Base-by-base conservation (phyloP, 2,797 vertebrate species). In the Sphaeramia orbicularis region DNA sequence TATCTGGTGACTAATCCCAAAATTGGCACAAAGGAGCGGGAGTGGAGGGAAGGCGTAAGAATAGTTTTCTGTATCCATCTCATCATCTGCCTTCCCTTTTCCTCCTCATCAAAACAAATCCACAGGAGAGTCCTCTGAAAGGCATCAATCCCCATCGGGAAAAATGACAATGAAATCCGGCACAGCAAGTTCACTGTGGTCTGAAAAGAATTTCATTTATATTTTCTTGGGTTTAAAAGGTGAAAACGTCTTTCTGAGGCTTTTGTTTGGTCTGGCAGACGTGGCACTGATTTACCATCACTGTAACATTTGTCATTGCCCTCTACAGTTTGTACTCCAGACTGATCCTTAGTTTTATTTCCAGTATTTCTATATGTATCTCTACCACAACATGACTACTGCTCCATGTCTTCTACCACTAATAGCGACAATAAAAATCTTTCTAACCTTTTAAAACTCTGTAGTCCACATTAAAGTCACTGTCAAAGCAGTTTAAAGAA, bases 1-100 rank as follows among this genome's bases (percentile, higher is more conserved):
- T 90, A 83, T 93, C 90, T 85, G 83, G 84, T 93, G 83, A 85
- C 91, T 92, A 90, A 94, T 92, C 90, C 87, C 62, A 71, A 81
- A 87, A 80, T 83, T 64, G 71, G 74, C 77, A 91, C 81, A 86
- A 87, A 83, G 81, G 59, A 51, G 60, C 21, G 11, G 65, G 8
- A 79, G 74, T n/a, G 84, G 76, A 50, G 61, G 54, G 53, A 52
- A 63, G 65, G 13, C 51, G 59, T 41, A 24, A 47, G 76, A 43
- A 4, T 65, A 52, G 64, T 62, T 81, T 65, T 74, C 58, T 78
- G 43, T 63, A 49, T 78, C 66, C 64, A 40, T 78, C 72, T 79
- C 73, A 57, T 74, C 74, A 7, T 78, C 62, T 14, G 38, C 61
- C 65, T 54, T 64, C 58, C 49, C 57, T 53, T 16, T 56, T 64